Evolutionary conservation across 1,140 invertebrate genomes (phyloP).

Genomic region (Atta colombica): DNA sequence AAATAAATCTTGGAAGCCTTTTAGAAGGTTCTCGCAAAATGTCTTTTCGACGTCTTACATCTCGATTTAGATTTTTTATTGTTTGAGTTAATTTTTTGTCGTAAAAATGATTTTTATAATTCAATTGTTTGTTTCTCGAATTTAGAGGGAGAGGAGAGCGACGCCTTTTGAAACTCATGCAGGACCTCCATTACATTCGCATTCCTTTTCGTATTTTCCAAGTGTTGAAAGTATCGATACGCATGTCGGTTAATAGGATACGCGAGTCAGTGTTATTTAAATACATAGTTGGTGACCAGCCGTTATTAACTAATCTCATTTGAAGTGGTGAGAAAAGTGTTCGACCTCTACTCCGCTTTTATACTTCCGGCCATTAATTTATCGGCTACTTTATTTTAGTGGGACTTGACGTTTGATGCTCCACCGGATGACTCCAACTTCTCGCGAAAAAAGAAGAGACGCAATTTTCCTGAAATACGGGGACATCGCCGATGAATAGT

Average conservation of each 20-base stretch:
- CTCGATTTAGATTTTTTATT: too few species aligned
- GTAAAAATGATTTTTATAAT: too few species aligned
- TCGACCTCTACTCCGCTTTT: not conserved
- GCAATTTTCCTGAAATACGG: not conserved
- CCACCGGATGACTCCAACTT: not conserved
- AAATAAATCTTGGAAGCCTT: too few species aligned
- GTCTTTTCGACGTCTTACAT: too few species aligned
- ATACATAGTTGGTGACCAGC: not conserved
- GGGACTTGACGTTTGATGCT: not conserved
- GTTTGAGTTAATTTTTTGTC: too few species aligned
- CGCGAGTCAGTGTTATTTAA: slow-evolving; percentile 17
- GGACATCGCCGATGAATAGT: not conserved
- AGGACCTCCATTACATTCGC: not conserved
- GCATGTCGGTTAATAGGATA: not conserved
- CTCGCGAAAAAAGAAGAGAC: not conserved
- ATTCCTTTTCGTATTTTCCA: not conserved
- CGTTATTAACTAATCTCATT: slow-evolving; percentile 18
- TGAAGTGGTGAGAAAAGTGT: not conserved
- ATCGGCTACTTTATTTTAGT: slow-evolving; percentile 6
- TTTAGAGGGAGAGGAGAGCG: too few species aligned
- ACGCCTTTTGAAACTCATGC: too few species aligned
- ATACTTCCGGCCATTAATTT: slow-evolving; percentile 27
- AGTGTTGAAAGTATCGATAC: not conserved
- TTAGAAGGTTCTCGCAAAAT: too few species aligned
- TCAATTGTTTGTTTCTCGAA: too few species aligned